A percentile compares a stretch with the other conserved stretches of the same genome.
phyloP scores from a whole-genome alignment of 2,888 invertebrate species.

The Pharmacophagus antenor region DNA sequence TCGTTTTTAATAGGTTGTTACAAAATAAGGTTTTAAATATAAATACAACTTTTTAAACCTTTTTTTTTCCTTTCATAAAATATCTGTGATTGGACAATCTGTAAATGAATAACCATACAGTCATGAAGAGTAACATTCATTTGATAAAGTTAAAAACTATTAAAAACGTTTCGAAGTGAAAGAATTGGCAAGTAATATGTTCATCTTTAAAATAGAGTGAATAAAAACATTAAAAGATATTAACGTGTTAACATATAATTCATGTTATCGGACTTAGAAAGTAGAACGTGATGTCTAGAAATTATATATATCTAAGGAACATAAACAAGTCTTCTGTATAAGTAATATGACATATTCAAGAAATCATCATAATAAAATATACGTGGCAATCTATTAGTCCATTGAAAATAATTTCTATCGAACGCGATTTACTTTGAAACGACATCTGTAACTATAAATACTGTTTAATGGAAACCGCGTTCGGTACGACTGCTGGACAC shows the following conservation, averaged over 20 bases:
- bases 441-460: background rate
- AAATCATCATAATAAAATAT: background rate
- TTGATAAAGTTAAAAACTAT: no score
- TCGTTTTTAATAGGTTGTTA: no score
- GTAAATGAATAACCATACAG: no score
- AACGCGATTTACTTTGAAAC: background rate
- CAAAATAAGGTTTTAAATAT: no score
- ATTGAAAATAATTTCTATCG: background rate
- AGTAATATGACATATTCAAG: background rate
- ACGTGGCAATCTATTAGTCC: background rate
- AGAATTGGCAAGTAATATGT: no score
- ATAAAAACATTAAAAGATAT: background rate
- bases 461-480: background rate
- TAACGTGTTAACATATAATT: background rate
- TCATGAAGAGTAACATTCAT: no score
- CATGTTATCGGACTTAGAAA: background rate
- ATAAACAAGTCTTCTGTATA: background rate
- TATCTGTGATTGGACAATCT: no score
- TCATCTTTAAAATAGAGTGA: background rate
- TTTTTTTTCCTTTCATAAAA: no score
- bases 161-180: no score
- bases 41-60: no score
- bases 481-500: background rate
- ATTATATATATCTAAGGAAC: no score
- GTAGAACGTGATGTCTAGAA: background rate